These are phyloP conservation scores for Eptatretus burgeri DNA, from an alignment of 2,113 vertebrate genomes.

Conservation along the genomic window DNA sequence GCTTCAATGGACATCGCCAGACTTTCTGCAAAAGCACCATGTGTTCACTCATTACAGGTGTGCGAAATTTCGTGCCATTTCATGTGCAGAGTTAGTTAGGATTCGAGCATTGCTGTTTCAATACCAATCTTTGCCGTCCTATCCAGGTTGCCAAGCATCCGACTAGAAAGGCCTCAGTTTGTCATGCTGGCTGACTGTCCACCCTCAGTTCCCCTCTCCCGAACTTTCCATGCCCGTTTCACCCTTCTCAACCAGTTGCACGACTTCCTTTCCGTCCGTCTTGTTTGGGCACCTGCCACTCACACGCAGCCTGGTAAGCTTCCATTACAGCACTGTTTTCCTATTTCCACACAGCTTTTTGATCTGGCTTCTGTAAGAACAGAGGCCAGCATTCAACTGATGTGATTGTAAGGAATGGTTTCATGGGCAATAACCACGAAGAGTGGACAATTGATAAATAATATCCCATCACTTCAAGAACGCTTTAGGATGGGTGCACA, in stretches of 20 bases:
- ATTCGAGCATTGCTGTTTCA: too few relatives aligned
- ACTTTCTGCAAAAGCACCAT: conserved; percentile 53
- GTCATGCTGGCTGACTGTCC: conserved; percentile 70
- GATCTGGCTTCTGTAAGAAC: too few relatives aligned
- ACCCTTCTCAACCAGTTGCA: conserved; percentile 69
- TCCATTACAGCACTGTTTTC: too few relatives aligned
- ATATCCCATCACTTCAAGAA: too few relatives aligned
- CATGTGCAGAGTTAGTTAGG: too few relatives aligned
- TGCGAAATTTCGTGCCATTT: conserved; percentile 8
- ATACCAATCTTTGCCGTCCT: background rate
- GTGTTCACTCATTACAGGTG: conserved; percentile 70
- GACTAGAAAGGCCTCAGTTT: conserved; percentile 47
- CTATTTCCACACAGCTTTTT: too few relatives aligned
- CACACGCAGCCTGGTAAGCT: too few relatives aligned
- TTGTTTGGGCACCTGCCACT: conserved; percentile 46
- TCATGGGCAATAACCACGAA: too few relatives aligned
- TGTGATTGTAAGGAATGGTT: too few relatives aligned
- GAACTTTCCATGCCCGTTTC: conserved; percentile 51
- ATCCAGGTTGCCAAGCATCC: conserved; percentile 41
- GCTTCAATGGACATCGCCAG: conserved; percentile 60
- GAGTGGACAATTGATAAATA: too few relatives aligned
- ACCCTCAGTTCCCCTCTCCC: conserved; percentile 28
- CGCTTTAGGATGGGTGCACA: too few relatives aligned
- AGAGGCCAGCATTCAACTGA: too few relatives aligned
- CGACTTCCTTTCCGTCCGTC: conserved; percentile 61